Evolutionary conservation across 1,140 invertebrate genomes (phyloP).

Genomic region (Microplitis mediator): DNA sequence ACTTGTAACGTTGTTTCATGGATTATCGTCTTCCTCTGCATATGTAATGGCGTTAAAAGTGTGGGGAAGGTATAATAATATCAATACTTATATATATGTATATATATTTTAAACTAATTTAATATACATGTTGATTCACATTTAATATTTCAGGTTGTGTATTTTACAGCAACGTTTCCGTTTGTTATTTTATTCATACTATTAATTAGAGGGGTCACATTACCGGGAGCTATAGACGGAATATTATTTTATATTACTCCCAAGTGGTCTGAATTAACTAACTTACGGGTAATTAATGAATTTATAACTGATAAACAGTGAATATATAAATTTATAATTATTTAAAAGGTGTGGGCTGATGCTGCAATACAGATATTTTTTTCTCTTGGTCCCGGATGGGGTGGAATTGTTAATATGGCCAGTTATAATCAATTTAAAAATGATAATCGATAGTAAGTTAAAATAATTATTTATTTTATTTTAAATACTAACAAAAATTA

Average conservation of each 20-base stretch:
- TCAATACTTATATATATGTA: neutral
- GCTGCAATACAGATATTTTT: slow-evolving; percentile 92
- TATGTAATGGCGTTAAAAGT: slow-evolving; percentile 80
- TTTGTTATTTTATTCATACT: slow-evolving; percentile 79
- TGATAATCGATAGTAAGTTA: slow-evolving; percentile 76
- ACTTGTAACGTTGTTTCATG: slow-evolving; percentile 74
- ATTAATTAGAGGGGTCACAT: slow-evolving; percentile 75
- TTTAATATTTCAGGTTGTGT: slow-evolving; percentile 70
- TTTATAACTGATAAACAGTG: slow-evolving; percentile 3
- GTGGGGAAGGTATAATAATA: slow-evolving; percentile 67
- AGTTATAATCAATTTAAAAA: slow-evolving; percentile 90
- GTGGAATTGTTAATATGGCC: slow-evolving; percentile 86
- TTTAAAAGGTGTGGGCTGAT: slow-evolving; percentile 84
- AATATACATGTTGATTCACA: neutral
- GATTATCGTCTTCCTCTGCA: slow-evolving; percentile 79
- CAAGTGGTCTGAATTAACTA: slow-evolving; percentile 75
- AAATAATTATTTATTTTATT: neutral
- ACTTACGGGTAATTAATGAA: slow-evolving; percentile 63
- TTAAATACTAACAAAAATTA: too few relatives aligned
- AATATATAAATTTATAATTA: slow-evolving; percentile 16
- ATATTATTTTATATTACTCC: slow-evolving; percentile 84
- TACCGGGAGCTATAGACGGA: slow-evolving; percentile 78
- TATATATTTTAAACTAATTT: neutral
- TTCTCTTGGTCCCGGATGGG: slow-evolving; percentile 90
- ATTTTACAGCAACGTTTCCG: slow-evolving; percentile 86